A percentile compares a stretch with the other conserved stretches of the same genome.
phyloP scores from a whole-genome alignment of 2,113 vertebrate genomes.

The Lonchura striata region DNA sequence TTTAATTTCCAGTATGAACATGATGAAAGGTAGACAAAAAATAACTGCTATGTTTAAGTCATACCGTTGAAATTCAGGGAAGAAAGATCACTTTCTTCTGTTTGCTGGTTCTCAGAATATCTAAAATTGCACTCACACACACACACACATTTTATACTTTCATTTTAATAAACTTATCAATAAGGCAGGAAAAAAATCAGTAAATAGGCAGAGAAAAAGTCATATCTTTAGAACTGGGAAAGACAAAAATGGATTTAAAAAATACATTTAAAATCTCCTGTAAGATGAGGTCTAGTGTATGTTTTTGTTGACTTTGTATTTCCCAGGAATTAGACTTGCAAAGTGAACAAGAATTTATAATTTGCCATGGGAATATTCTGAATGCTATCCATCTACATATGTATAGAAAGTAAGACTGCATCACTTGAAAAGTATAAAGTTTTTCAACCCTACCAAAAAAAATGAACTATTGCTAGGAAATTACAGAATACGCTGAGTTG shows the following conservation, averaged over 20 bases:
- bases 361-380: background rate
- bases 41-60: background rate
- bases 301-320: background rate
- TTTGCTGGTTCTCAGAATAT: background rate
- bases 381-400: background rate
- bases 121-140: background rate
- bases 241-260: background rate
- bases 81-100: background rate
- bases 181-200: background rate
- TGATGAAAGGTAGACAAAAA: background rate
- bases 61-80: background rate
- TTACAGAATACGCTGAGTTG: background rate
- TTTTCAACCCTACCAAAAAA: background rate
- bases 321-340: background rate
- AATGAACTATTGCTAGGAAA: background rate
- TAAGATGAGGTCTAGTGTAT: background rate
- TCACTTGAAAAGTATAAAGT: background rate
- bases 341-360: background rate
- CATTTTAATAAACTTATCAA: background rate
- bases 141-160: rapidly evolving
- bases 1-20: background rate
- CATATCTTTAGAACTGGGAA: background rate
- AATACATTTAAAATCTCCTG: background rate
- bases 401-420: background rate
- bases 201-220: background rate